A percentile compares a stretch with the other conserved stretches of the same genome.
Evolutionary conservation across 2,888 invertebrate species (phyloP).

Genomic region (Shargacucullia verbasci): DNA sequence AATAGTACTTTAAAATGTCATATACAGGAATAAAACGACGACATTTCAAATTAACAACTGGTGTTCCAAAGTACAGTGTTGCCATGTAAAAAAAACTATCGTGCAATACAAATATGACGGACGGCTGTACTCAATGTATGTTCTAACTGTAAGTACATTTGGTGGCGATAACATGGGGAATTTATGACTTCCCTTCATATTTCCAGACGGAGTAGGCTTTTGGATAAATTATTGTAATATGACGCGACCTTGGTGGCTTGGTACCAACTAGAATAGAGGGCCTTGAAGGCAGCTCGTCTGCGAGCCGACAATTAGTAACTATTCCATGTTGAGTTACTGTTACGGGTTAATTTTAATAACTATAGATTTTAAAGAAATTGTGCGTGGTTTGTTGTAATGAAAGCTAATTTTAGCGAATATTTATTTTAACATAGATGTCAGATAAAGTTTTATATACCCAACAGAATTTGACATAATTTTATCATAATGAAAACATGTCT

Average conservation of each 20-base stretch:
- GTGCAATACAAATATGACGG: constrained; percentile 47
- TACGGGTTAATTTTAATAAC: constrained; percentile 16
- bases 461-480: too few relatives aligned
- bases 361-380: constrained; percentile 1
- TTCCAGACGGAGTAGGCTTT: constrained; percentile 48
- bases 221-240: constrained; percentile 50
- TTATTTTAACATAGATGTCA: too few relatives aligned
- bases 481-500: too few relatives aligned
- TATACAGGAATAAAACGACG: constrained; percentile 14
- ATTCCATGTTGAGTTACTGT: constrained; percentile 27
- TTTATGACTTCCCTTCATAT: constrained; percentile 50
- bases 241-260: constrained; percentile 54
- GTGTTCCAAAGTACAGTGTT: constrained; percentile 30
- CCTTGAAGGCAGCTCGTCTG: constrained; percentile 45
- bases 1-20: too few relatives aligned
- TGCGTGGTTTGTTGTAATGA: not conserved
- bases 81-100: constrained; percentile 45
- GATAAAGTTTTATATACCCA: too few relatives aligned
- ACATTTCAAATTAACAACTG: constrained; percentile 40
- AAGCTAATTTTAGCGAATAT: too few relatives aligned
- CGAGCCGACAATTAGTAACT: constrained; percentile 46
- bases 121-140: constrained; percentile 27
- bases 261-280: constrained; percentile 54
- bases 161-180: constrained; percentile 51
- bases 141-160: constrained; percentile 41